These are phyloP conservation scores for Tor tambroides DNA, from an alignment of 2,113 vertebrate genomes.

Conservation along the genomic window DNA sequence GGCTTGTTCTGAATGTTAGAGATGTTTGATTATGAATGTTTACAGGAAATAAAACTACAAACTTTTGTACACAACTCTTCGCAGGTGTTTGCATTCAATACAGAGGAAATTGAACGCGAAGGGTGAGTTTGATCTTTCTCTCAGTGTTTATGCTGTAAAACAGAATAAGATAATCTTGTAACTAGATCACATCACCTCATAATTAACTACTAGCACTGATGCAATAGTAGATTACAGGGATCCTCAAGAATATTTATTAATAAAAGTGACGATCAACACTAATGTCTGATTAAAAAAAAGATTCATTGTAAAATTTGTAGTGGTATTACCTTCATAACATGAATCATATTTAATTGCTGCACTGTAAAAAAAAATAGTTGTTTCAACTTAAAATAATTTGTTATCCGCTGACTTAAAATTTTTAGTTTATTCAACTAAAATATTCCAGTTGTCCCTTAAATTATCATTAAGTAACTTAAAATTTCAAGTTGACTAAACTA, in stretches of 20 bases:
- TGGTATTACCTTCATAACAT: neutral
- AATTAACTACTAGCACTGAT: neutral
- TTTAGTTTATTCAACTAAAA: no score
- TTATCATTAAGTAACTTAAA: no score
- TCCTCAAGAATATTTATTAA: neutral
- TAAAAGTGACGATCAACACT: neutral
- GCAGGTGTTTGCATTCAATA: constrained; percentile 89
- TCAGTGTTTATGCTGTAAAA: neutral
- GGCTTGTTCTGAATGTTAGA: neutral
- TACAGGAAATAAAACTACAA: neutral
- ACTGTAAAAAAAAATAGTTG: no score
- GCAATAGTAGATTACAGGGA: neutral
- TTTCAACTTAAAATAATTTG: no score
- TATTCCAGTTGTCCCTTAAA: no score
- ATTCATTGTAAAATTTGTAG: neutral
- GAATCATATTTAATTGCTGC: neutral
- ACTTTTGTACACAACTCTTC: constrained; percentile 33
- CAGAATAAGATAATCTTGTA: neutral
- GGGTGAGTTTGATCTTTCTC: constrained; percentile 73
- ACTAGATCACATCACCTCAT: neutral
- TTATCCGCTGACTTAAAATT: no score
- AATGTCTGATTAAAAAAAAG: neutral
- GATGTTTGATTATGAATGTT: neutral
- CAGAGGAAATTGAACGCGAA: constrained; percentile 85
- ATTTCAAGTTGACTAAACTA: no score